Evolutionary conservation across 2,113 vertebrate species (phyloP), one percentile per base, ranked within the genome.

Genomic region (Neopipo cinnamomea): DNA sequence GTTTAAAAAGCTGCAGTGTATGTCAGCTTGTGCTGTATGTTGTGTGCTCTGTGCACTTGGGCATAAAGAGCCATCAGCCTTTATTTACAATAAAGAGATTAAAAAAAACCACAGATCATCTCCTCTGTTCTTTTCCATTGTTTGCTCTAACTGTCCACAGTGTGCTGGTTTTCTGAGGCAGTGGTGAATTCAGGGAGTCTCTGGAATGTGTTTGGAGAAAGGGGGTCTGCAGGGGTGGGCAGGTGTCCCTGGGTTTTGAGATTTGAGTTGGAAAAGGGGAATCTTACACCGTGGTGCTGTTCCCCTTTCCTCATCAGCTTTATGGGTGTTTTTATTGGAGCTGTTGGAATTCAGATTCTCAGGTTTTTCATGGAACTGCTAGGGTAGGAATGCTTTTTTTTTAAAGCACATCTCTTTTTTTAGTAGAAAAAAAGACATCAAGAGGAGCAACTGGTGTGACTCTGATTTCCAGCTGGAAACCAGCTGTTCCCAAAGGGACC

Each of bases 41-140:
- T 59, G 71, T 46, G 41, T 74, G 6, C 75, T 55, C 67, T 33
- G 42, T 56, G 83, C 59, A 6, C 20, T 24, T 33, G 35, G 13
- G 71, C 88, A 5, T 28, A 66, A 88, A 67, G 33, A 20, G 33
- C 82, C 66, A 3, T 50, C 25, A n/a, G 85, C 25, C 5, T 92
- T 92, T 81, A 67, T 93, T 94, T 89, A 24, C 88, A 95, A 87
- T 95, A 96, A 95, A 96, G 80, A 61, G 44, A 20, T 56, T 86
- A 63, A 0, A 4, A 62, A 46, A 35, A 27, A 9, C 1, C 1
- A 10, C 5, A 30, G 15, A 3, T 19, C 1, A 1, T 74, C 78
- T 47, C 42, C 44, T 68, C 19, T 47, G 39, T 61, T 58, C 1
- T 37, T 74, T 93, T 59, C 55, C 35, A 2, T 25, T 80, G 22